These are phyloP conservation scores for Drosophila lowei DNA, from an alignment of 1,140 invertebrate genomes.

Conservation along the genomic window DNA sequence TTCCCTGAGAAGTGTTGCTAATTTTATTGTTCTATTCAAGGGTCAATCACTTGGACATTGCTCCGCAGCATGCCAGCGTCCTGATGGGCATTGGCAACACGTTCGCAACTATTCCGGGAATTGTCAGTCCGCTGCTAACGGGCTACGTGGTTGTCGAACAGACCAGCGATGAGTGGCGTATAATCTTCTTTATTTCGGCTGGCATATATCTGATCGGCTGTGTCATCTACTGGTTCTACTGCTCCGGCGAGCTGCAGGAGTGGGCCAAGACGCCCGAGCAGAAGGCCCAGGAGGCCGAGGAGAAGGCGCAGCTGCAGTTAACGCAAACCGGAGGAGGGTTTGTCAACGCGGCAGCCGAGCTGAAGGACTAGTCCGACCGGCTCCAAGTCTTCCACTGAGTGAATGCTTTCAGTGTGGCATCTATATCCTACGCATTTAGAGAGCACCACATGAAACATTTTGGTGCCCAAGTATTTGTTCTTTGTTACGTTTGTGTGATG, in stretches of 20 bases:
- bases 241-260: conserved; percentile 90
- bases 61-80: conserved; percentile 91
- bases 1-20: not conserved
- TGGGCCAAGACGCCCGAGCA: conserved; percentile 86
- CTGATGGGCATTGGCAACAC: conserved; percentile 95
- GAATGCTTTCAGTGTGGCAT: conserved; percentile 40
- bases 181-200: conserved; percentile 92
- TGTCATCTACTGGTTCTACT: conserved; percentile 90
- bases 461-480: conserved; percentile 51
- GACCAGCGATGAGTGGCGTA: conserved; percentile 90
- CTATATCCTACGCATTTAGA: conserved; percentile 21
- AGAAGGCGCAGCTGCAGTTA: conserved; percentile 62
- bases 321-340: conserved; percentile 54
- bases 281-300: conserved; percentile 59
- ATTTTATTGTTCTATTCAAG: conserved; percentile 82
- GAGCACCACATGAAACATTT: conserved; percentile 52
- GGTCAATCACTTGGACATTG: conserved; percentile 94
- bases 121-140: conserved; percentile 91
- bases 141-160: conserved; percentile 90
- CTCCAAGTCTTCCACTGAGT: conserved; percentile 13
- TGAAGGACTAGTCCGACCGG: conserved; percentile 54
- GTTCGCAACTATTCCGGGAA: conserved; percentile 93
- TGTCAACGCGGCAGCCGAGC: conserved; percentile 62
- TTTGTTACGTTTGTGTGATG: conserved; percentile 66
- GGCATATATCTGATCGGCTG: conserved; percentile 91